Evolutionary conservation across 2,113 vertebrate species (phyloP).

Genomic region (Gracilinanus agilis): DNA sequence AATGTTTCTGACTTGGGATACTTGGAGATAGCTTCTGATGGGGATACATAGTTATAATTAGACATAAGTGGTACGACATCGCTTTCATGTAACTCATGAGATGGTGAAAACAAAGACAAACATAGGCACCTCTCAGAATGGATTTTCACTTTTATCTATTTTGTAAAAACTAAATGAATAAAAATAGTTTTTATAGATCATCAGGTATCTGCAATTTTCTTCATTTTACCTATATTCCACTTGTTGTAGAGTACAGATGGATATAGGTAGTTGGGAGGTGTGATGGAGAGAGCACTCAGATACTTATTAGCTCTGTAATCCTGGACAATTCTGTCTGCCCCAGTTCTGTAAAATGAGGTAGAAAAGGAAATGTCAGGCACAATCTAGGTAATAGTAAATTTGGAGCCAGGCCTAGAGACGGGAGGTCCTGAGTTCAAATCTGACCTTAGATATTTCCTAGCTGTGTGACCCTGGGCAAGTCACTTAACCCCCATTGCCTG

Average conservation of each 20-base stretch:
- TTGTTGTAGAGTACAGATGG: not conserved
- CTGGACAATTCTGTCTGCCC: too few species aligned
- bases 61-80: not conserved
- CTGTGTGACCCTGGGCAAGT: too few species aligned
- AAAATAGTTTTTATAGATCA: not conserved
- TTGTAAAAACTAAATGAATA: not conserved
- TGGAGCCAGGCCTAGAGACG: too few species aligned
- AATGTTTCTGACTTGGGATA: not conserved
- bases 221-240: not conserved
- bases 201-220: not conserved
- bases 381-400: too few species aligned
- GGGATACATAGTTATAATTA: not conserved
- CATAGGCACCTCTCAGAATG: not conserved
- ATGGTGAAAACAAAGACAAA: not conserved
- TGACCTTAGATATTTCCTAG: too few species aligned
- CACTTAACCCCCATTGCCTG: too few species aligned
- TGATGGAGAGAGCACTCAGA: too few species aligned
- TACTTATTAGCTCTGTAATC: too few species aligned
- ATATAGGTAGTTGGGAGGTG: not conserved
- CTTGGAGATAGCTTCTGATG: not conserved
- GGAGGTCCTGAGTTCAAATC: too few species aligned
- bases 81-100: not conserved
- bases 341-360: too few species aligned
- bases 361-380: too few species aligned
- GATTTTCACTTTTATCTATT: not conserved